These are phyloP conservation scores for Macroteleia sp. DNA, from an alignment of 2,888 invertebrate genomes.

Conservation along the genomic window DNA sequence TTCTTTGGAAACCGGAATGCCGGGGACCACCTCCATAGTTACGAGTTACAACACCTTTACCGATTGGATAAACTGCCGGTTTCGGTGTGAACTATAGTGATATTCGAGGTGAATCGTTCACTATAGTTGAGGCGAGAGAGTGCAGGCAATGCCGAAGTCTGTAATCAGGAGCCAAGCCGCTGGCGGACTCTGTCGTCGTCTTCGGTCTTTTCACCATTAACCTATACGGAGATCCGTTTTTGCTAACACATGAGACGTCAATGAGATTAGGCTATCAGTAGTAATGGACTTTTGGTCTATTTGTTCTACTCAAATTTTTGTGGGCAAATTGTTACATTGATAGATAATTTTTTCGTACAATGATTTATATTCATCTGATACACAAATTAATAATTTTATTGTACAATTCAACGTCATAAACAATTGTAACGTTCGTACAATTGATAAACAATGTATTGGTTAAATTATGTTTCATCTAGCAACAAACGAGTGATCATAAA, in stretches of 20 bases:
- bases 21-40: constrained; percentile 75
- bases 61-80: constrained; percentile 77
- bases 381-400: no score
- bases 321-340: no score
- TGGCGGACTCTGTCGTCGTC: constrained; percentile 69
- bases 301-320: no score
- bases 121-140: constrained; percentile 82
- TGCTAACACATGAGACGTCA: constrained; percentile 71
- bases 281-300: no score
- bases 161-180: constrained; percentile 80
- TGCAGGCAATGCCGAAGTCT: constrained; percentile 81
- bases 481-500: constrained; percentile 4
- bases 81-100: constrained; percentile 78
- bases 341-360: no score
- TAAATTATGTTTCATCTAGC: neutral
- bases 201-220: constrained; percentile 80
- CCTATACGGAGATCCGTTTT: constrained; percentile 75
- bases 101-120: constrained; percentile 66
- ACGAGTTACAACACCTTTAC: constrained; percentile 77
- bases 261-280: no score
- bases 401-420: no score
- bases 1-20: constrained; percentile 79
- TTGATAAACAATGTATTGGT: constrained; percentile 18
- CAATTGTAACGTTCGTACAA: no score
- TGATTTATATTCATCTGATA: no score